A percentile compares a stretch with the other conserved stretches of the same genome.
Evolutionary conservation across 2,113 vertebrate species (phyloP).

Genomic region (Mustela lutreola): DNA sequence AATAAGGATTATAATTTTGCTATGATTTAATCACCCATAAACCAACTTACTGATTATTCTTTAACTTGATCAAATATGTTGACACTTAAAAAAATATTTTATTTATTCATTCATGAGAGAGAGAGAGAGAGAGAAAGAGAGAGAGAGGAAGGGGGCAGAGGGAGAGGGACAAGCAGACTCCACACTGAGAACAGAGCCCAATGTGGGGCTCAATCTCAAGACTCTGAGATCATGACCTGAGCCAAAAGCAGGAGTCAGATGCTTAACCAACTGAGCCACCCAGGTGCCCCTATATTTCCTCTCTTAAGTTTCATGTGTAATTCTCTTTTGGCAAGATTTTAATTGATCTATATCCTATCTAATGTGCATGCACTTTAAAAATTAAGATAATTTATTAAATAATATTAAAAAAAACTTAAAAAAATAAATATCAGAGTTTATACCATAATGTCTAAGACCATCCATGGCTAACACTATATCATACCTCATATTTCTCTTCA

Average conservation of each 20-base stretch:
- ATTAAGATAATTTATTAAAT: not conserved
- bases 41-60: not conserved
- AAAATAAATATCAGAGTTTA: not conserved
- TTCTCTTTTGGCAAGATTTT: not conserved
- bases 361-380: not conserved
- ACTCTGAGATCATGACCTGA: not conserved
- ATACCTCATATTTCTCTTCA: not conserved
- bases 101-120: no score
- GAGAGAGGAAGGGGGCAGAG: not conserved
- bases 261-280: not conserved
- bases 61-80: not conserved
- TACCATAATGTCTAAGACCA: not conserved
- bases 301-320: not conserved
- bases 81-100: not conserved
- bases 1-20: not conserved
- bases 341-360: not conserved
- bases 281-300: not conserved
- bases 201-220: not conserved
- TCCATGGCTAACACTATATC: not conserved
- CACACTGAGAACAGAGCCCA: not conserved
- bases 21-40: not conserved
- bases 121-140: no score
- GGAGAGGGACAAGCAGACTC: not conserved
- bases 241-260: not conserved
- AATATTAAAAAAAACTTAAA: not conserved